Evolutionary conservation across 2,888 invertebrate genomes (phyloP).

Genomic region (Salticus scenicus): DNA sequence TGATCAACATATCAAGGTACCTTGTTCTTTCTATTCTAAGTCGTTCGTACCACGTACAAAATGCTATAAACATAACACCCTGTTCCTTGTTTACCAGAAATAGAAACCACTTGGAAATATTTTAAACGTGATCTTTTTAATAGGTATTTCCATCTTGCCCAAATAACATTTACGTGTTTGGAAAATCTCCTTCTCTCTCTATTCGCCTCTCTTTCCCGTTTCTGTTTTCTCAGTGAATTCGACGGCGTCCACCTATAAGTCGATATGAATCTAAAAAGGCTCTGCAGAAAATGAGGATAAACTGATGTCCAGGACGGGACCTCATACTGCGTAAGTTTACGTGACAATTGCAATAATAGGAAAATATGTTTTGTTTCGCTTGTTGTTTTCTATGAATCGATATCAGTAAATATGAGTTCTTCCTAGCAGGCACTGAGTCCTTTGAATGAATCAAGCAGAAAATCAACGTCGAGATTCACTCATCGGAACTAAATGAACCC

Average conservation of each 20-base stretch:
- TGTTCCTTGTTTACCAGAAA: neutral
- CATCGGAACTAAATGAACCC: neutral
- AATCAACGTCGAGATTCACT: neutral
- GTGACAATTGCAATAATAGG: neutral
- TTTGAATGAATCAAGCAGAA: neutral
- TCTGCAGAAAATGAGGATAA: neutral
- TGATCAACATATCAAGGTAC: neutral
- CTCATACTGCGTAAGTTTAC: neutral
- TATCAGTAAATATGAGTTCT: neutral
- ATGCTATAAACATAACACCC: neutral
- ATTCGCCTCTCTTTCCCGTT: too few species aligned
- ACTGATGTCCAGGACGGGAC: neutral
- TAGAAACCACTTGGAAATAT: neutral
- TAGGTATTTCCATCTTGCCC: neutral
- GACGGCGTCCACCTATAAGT: neutral
- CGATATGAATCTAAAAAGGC: neutral
- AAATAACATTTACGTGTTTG: constrained; percentile 6
- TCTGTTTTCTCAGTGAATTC: neutral
- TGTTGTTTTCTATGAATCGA: neutral
- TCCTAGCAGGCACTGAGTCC: neutral
- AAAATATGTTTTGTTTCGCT: neutral
- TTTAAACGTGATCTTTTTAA: constrained; percentile 19
- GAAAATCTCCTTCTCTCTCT: neutral
- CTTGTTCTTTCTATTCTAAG: neutral
- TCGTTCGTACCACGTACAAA: neutral